Evolutionary conservation across 2,797 vertebrate genomes (phyloP), one percentile per base, ranked within the genome.

Genomic region (Bovichtus diacanthus): DNA sequence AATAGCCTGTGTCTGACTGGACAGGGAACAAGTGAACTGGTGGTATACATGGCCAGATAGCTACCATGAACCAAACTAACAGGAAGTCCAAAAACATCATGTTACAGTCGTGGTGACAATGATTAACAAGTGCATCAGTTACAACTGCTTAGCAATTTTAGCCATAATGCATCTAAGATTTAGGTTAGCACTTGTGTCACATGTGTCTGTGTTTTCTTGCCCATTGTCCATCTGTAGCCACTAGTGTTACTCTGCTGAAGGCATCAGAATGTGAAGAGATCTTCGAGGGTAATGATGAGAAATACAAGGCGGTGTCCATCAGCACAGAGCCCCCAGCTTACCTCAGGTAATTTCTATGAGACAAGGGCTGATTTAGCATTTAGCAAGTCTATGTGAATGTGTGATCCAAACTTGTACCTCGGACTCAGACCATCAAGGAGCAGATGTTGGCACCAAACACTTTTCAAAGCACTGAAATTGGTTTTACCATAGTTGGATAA

Each of bases 271-370:
- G 98, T 64, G 98, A 99, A 83, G 98, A 99, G 93, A 99, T 99
- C 91, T 96, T 99, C 59, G 98, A 99, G 43, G 98, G 98, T 2
- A 99, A 99, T 0, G 98, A 99, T 87, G 98, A 99, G 92, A 99
- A 99, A 82, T 99, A 99, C 88, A 99, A 99, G 85, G 98, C 98
- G 0, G 96, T 99, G 82, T 99, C 98, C 62, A 99, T 99, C 95
- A 99, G 96, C 95, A 99, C 98, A 0, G 98, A 99, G 83, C 98
- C 98, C 53, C 98, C 98, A 0, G 97, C 98, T 47, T 99, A 97
- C 92, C 97, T 99, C 96, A 97, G 98, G 98, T 99, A 93, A 89
- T 12, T 21, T 41, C 21, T 43, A 4, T 31, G 3, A 44, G 5
- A 54, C 53, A 3, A n/a, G 47, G 49, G 2, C 16, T 18, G 15